Conservation (phyloP, 2,113 vertebrate species). For the Bubo scandiacus region DNA sequence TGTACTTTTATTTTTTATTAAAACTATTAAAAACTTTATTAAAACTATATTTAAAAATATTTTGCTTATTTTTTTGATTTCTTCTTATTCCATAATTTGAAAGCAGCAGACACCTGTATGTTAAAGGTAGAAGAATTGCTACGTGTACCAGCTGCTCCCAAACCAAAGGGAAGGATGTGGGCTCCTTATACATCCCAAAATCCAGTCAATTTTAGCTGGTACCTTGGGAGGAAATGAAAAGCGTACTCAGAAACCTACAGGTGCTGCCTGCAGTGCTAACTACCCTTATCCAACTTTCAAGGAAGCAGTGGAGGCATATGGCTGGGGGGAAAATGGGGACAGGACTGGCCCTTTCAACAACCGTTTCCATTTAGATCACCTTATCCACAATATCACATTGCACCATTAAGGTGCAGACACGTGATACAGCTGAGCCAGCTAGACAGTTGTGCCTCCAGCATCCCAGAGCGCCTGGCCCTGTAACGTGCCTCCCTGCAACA, state of each 20-base stretch:
- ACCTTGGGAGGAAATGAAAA: not conserved
- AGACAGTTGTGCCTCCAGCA: not conserved
- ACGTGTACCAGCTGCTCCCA: not conserved
- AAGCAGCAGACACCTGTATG: not conserved
- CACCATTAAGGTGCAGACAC: not conserved
- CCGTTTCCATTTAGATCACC: not conserved
- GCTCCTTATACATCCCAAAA: not conserved
- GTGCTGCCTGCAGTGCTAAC: not conserved
- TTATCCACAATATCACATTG: accelerated
- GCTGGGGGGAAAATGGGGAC: not conserved
- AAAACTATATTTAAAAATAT: not conserved
- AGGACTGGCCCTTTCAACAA: not conserved
- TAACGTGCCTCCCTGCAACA: not conserved
- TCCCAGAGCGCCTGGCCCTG: accelerated
- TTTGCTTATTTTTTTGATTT: not conserved
- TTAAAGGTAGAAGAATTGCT: not conserved
- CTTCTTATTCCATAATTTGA: not conserved
- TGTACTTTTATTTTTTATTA: not conserved
- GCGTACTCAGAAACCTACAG: not conserved
- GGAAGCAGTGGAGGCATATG: not conserved
- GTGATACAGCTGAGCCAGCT: not conserved
- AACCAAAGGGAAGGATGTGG: not conserved
- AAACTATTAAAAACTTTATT: not conserved
- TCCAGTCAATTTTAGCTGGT: not conserved
- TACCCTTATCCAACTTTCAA: not conserved